These are phyloP conservation scores for Eulimnadia texana DNA, from an alignment of 1,140 invertebrate genomes.

Conservation along the genomic window DNA sequence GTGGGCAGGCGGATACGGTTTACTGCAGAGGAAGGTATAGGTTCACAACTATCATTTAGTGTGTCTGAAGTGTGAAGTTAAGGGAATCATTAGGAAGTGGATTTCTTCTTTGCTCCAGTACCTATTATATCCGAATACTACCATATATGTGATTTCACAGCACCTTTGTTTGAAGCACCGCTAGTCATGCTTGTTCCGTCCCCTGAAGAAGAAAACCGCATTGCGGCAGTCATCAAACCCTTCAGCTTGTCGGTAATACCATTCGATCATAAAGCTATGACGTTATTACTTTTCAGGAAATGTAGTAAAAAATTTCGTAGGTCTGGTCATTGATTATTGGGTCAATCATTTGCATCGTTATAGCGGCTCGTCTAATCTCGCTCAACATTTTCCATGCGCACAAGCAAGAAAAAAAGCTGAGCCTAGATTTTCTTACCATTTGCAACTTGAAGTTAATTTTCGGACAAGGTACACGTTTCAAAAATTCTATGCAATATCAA, in stretches of 20 bases:
- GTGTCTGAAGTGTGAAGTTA: neutral
- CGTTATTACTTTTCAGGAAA: neutral
- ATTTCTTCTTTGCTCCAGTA: neutral
- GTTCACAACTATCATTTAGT: neutral
- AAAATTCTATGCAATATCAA: neutral
- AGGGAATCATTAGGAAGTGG: neutral
- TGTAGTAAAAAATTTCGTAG: too few relatives aligned
- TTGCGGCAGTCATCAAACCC: neutral
- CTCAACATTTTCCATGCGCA: neutral
- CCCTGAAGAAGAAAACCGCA: neutral
- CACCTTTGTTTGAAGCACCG: neutral
- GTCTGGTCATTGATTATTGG: neutral
- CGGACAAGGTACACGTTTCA: neutral
- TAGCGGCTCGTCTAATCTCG: neutral
- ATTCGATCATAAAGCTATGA: too few relatives aligned
- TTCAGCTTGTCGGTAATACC: neutral
- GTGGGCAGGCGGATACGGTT: neutral
- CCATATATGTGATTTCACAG: neutral
- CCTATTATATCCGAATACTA: neutral
- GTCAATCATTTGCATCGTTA: neutral
- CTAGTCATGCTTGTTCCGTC: neutral
- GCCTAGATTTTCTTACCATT: neutral
- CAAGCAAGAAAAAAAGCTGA: neutral
- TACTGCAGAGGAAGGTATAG: neutral
- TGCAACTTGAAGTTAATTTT: neutral